Conservation (phyloP, 2,888 invertebrate species). For the Apodemia zela region DNA sequence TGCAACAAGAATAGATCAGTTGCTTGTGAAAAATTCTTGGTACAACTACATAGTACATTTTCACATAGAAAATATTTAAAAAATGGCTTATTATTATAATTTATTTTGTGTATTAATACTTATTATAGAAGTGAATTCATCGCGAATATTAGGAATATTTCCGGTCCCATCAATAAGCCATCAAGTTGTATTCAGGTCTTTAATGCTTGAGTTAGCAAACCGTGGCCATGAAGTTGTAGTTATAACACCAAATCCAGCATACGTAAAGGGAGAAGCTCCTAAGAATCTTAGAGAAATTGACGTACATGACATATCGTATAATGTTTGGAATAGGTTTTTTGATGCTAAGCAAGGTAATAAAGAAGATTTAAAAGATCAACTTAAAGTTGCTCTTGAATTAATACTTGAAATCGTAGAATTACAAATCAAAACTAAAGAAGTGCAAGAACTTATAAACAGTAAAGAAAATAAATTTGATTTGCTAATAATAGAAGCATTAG, state of each 20-base stretch:
- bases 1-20: neutral
- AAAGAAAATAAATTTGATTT: constrained; percentile 41
- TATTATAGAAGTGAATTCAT: constrained; percentile 23
- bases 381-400: constrained; percentile 23
- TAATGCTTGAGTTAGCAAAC: constrained; percentile 46
- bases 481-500: constrained; percentile 42
- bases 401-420: constrained; percentile 26
- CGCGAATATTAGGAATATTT: constrained; percentile 48
- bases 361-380: constrained; percentile 22
- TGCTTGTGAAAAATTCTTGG: neutral
- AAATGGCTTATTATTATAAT: constrained; percentile 4
- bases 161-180: constrained; percentile 54
- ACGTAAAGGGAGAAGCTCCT: constrained; percentile 42
- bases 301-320: constrained; percentile 48
- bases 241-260: constrained; percentile 48
- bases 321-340: constrained; percentile 27
- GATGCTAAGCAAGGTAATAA: constrained; percentile 24
- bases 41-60: neutral
- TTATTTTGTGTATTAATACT: constrained; percentile 10
- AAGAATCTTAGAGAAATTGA: constrained; percentile 50
- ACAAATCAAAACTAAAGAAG: constrained; percentile 29
- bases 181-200: constrained; percentile 39
- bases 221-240: constrained; percentile 56
- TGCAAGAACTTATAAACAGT: constrained; percentile 31
- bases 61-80: neutral